Evolutionary conservation across 2,113 vertebrate species (phyloP).

Genomic region (Cervus canadensis): DNA sequence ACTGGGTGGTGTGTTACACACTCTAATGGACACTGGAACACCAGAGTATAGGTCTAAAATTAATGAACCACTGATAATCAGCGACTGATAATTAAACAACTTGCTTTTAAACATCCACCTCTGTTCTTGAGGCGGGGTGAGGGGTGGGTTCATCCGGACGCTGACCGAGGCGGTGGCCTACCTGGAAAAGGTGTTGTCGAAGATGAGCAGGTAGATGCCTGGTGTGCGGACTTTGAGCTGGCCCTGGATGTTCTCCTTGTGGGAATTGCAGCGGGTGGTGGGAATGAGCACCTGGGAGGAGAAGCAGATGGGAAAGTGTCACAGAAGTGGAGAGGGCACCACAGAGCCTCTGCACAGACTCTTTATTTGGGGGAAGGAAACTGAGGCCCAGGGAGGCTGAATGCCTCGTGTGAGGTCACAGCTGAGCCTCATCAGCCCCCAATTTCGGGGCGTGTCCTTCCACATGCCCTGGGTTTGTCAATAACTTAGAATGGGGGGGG

Average conservation of each 20-base stretch:
- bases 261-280: conserved; percentile 93
- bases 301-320: background rate
- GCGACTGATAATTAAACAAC: too few species aligned
- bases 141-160: accelerated
- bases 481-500: background rate
- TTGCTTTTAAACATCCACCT: background rate
- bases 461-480: background rate
- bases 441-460: background rate
- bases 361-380: background rate
- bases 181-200: conserved; percentile 98
- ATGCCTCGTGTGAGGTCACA: background rate
- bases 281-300: conserved; percentile 92
- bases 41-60: background rate
- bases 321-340: background rate
- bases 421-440: background rate
- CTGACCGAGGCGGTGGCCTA: conserved; percentile 35
- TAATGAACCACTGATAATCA: background rate
- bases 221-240: conserved; percentile 90
- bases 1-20: background rate
- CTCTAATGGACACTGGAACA: background rate
- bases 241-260: conserved; percentile 93
- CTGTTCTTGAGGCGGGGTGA: background rate
- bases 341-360: background rate
- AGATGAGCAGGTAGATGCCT: conserved; percentile 92
- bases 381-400: background rate